These are phyloP conservation scores for Sebastes reedi DNA, from an alignment of 2,797 vertebrate species.

Conservation along the genomic window DNA sequence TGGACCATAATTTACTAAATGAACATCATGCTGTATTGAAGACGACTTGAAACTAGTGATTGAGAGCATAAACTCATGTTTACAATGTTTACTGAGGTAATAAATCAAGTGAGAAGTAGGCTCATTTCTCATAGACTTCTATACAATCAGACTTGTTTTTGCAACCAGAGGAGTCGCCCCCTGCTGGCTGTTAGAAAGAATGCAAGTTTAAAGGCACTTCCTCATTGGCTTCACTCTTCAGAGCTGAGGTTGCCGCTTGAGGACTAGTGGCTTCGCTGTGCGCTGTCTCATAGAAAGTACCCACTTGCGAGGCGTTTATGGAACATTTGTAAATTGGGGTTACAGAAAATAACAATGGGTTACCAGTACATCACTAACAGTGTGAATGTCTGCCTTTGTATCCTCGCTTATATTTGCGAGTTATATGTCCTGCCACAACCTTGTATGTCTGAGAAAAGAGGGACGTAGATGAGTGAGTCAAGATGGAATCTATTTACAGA, in stretches of 20 bases:
- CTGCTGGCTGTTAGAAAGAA: neutral
- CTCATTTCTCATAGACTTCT: neutral
- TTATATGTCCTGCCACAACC: conserved; percentile 6
- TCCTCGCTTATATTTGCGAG: conserved; percentile 15
- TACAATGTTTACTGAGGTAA: too few relatives aligned
- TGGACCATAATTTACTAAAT: too few relatives aligned
- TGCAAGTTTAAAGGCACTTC: neutral
- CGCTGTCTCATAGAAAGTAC: neutral
- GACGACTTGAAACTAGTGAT: too few relatives aligned
- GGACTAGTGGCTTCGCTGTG: neutral
- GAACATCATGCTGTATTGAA: too few relatives aligned
- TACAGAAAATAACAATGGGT: neutral
- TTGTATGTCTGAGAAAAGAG: conserved; percentile 24
- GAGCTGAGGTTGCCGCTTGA: neutral
- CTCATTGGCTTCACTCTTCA: neutral
- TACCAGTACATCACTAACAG: neutral
- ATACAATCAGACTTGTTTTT: neutral
- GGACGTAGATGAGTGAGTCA: conserved; percentile 19
- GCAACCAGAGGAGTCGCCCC: neutral
- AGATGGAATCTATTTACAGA: conserved; percentile 55
- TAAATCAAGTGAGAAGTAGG: too few relatives aligned
- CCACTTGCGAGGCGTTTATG: neutral
- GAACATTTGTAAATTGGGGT: neutral
- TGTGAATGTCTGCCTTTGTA: conserved; percentile 1
- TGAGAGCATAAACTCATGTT: too few relatives aligned